Evolutionary conservation across 1,140 invertebrate genomes (phyloP).

Genomic region (Drosophila sp.): DNA sequence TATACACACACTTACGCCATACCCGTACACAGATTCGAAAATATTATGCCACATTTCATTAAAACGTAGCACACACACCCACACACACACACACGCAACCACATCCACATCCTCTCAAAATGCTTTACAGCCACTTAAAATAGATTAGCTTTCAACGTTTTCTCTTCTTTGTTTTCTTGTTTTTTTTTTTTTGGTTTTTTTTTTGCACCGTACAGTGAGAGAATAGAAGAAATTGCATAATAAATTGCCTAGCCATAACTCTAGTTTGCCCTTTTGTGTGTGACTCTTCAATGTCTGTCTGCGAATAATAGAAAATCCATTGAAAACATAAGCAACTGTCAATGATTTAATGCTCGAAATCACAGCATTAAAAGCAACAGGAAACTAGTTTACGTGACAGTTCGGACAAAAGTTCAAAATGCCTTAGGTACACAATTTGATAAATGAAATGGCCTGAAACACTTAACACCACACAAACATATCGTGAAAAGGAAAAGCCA

Average conservation of each 20-base stretch:
- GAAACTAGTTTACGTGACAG: slow-evolving; percentile 49
- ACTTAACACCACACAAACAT: slow-evolving; percentile 2
- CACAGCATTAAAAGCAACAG: slow-evolving; percentile 23
- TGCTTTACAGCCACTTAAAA: slow-evolving; percentile 75
- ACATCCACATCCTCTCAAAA: slow-evolving; percentile 33
- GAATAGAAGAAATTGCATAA: slow-evolving; percentile 45
- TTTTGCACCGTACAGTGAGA: background rate
- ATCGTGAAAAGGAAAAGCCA: background rate
- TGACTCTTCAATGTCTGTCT: slow-evolving; percentile 8
- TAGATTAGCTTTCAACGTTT: slow-evolving; percentile 75
- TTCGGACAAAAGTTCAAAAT: slow-evolving; percentile 31
- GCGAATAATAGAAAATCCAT: slow-evolving; percentile 64
- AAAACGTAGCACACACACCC: slow-evolving; percentile 31
- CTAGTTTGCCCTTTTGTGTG: slow-evolving; percentile 18
- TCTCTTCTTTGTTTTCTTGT: slow-evolving; percentile 32
- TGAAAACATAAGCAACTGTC: slow-evolving; percentile 74
- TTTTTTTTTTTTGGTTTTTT: slow-evolving; percentile 1
- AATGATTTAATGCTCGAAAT: slow-evolving; percentile 71
- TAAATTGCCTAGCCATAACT: slow-evolving; percentile 63
- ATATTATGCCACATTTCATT: slow-evolving; percentile 80
- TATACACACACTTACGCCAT: slow-evolving; percentile 9
- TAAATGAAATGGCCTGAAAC: slow-evolving; percentile 54
- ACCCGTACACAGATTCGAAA: slow-evolving; percentile 54
- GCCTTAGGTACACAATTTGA: slow-evolving; percentile 49
- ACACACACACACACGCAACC: slow-evolving; percentile 26